Evolutionary conservation across 2,888 invertebrate genomes (phyloP), one percentile per base, ranked within the genome.

Genomic region (Aromia moschata): DNA sequence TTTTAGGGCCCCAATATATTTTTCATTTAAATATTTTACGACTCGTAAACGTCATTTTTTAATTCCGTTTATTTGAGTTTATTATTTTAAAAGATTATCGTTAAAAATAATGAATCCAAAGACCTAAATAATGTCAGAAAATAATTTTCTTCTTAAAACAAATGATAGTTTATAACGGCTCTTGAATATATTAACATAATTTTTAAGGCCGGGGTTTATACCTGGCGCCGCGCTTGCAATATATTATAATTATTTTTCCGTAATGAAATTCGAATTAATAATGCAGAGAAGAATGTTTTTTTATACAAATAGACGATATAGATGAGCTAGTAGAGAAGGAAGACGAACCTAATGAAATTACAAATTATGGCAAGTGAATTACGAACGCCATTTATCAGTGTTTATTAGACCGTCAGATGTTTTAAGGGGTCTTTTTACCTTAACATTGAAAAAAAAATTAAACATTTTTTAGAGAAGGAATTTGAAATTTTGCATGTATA

Each of bases 171-270:
- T 57, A 56, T 52, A 47, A 56, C 45, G 45, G 38, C 41, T 52
- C 61, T 55, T 58, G 70, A 67, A 70, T 70, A 67, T 58, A 70
- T 70, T 70, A 67, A 15, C 67, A 68, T 67, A 65, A 67, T 64
- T 65, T 67, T 55, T 57, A 58, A 60, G 57, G 53, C 47, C 64
- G 54, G 16, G 51, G 52, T 60, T 63, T 64, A 62, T 67, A 62
- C 63, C 47, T 65, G 70, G 70, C 70, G 70, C 69, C 70, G 54
- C 49, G 31, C 45, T 56, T 30, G 25, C 58, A 57, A 65, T 70
- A 70, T 68, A 65, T 70, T 67, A 70, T 68, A 62, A 65, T 69
- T 62, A 45, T 55, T 20, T 45, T 55, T 41, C 17, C 16, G 3
- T 52, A 52, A 41, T 52, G 51, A 52, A 52, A 52, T 41, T 41